Evolutionary conservation across 2,797 vertebrate species (phyloP).

Genomic region (Otus scops): DNA sequence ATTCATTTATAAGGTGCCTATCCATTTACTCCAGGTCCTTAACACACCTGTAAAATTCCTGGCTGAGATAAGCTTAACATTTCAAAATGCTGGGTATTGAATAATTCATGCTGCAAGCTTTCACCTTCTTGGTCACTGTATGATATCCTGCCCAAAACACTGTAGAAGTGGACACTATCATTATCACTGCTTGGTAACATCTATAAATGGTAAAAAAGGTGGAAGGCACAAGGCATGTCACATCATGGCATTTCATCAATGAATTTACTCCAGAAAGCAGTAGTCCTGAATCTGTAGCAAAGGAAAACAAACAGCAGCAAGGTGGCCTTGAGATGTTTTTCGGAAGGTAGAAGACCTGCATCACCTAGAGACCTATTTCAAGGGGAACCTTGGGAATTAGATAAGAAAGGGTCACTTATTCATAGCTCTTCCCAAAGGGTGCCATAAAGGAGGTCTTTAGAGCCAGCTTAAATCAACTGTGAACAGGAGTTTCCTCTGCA

Average conservation of each 20-base stretch:
- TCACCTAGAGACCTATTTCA: not conserved
- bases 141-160: not conserved
- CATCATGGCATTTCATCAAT: not conserved
- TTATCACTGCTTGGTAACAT: not conserved
- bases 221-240: not conserved
- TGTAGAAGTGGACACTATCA: not conserved
- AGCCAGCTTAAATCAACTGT: slow-evolving; percentile 8
- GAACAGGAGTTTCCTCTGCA: not conserved
- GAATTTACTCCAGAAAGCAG: not conserved
- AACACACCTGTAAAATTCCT: not conserved
- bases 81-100: not conserved
- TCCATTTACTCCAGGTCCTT: not conserved
- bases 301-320: not conserved
- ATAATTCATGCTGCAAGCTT: not conserved
- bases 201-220: not conserved
- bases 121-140: not conserved
- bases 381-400: not conserved
- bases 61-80: not conserved
- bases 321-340: not conserved
- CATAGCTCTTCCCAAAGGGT: not conserved
- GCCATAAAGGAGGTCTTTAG: not conserved
- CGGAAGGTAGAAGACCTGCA: not conserved
- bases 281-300: not conserved
- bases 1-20: not conserved
- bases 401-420: not conserved